phyloP scores from a whole-genome alignment of 2,797 vertebrate species.

The Leptoclinus maculatus region DNA sequence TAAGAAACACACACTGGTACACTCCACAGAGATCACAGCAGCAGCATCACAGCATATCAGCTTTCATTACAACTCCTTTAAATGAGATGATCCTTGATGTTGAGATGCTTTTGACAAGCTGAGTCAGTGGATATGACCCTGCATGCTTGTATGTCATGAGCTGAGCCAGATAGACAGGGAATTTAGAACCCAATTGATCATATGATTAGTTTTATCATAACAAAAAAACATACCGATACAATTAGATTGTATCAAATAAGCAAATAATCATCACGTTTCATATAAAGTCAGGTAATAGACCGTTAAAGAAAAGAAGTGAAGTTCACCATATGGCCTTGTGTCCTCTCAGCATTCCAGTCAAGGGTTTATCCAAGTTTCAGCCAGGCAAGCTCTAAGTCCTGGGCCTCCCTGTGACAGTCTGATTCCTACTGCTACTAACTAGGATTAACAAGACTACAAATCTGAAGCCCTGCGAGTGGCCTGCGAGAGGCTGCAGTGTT shows the following conservation, averaged over 20 bases:
- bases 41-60: not conserved
- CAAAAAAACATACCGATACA: not conserved
- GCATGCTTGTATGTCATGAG: not conserved
- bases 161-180: not conserved
- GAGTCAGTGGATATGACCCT: conserved; percentile 6
- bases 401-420: conserved; percentile 49
- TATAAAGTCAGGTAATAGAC: not conserved
- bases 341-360: conserved; percentile 53
- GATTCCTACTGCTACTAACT: conserved; percentile 53
- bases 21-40: not conserved
- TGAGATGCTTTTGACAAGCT: conserved; percentile 9
- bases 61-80: conserved; percentile 16
- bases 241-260: conserved; percentile 2
- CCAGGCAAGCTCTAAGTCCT: conserved; percentile 34
- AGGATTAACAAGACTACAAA: conserved; percentile 59
- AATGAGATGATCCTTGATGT: conserved; percentile 8
- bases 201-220: conserved; percentile 7
- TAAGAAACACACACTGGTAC: not conserved
- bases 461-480: conserved; percentile 32
- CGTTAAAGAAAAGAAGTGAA: conserved; percentile 2
- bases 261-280: not conserved
- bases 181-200: conserved; percentile 9
- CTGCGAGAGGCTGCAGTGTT: conserved; percentile 7
- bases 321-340: conserved; percentile 37
- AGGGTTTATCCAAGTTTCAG: conserved; percentile 66